These are phyloP conservation scores for Chaitophorus viminalis DNA, from an alignment of 2,888 invertebrate species.

Conservation along the genomic window DNA sequence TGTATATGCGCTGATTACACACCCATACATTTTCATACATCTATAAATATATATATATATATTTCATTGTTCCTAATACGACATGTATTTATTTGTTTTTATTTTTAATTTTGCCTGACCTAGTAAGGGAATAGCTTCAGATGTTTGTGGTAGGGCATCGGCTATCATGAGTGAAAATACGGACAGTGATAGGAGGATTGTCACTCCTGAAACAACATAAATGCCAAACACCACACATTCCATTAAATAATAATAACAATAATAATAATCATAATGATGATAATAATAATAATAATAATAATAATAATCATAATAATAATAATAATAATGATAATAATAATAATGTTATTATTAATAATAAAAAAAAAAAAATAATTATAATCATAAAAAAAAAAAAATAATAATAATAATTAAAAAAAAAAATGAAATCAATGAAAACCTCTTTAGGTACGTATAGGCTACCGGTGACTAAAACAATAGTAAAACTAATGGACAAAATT, in stretches of 20 bases:
- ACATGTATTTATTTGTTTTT: slow-evolving; percentile 55
- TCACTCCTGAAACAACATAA: slow-evolving; percentile 87
- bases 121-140: slow-evolving; percentile 99
- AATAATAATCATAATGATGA: slow-evolving; percentile 48
- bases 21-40: neutral
- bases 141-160: slow-evolving; percentile 99
- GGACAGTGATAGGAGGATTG: slow-evolving; percentile 98
- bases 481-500: slow-evolving; percentile 42
- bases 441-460: slow-evolving; percentile 28
- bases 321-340: slow-evolving; percentile 30
- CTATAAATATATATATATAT: slow-evolving; percentile 4
- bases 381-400: slow-evolving; percentile 15
- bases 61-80: slow-evolving; percentile 38
- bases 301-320: slow-evolving; percentile 29
- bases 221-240: slow-evolving; percentile 63
- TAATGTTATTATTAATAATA: neutral
- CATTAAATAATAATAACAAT: slow-evolving; percentile 53
- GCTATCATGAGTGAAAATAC: slow-evolving; percentile 99
- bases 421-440: slow-evolving; percentile 46
- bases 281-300: slow-evolving; percentile 47
- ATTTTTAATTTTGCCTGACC: slow-evolving; percentile 71
- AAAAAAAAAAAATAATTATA: slow-evolving; percentile 15
- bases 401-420: slow-evolving; percentile 18
- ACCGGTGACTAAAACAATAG: slow-evolving; percentile 51
- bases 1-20: neutral